Evolutionary conservation across 2,797 vertebrate species (phyloP).

Genomic region (Myripristis murdjan): DNA sequence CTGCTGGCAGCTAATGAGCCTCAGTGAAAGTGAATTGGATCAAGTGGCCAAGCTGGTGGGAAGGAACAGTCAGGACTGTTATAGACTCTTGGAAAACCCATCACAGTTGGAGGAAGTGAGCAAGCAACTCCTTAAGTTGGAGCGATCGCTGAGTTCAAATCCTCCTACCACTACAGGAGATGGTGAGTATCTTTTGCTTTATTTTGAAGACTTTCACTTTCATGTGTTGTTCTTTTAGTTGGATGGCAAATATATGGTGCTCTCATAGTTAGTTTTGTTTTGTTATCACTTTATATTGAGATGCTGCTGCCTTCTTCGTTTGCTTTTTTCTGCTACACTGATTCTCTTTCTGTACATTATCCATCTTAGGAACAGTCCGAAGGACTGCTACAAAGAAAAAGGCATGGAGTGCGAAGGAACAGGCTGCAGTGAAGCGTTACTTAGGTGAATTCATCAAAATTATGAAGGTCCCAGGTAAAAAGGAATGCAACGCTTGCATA

Average conservation of each 20-base stretch:
- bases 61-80: conserved; percentile 65
- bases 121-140: conserved; percentile 74
- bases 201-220: background rate
- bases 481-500: conserved; percentile 83
- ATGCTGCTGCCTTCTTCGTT: background rate
- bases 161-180: conserved; percentile 37
- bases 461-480: conserved; percentile 84
- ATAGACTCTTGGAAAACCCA: conserved; percentile 62
- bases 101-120: conserved; percentile 74
- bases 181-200: conserved; percentile 57
- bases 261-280: background rate
- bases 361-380: conserved; percentile 59
- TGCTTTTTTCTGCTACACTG: background rate
- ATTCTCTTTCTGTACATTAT: conserved; percentile 17
- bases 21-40: conserved; percentile 70
- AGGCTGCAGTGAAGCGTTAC: conserved; percentile 77
- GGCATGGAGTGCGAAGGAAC: conserved; percentile 80
- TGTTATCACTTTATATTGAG: background rate
- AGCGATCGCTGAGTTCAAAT: conserved; percentile 52
- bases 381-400: conserved; percentile 72
- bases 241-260: background rate
- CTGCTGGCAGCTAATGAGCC: conserved; percentile 82
- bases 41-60: conserved; percentile 71
- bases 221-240: background rate
- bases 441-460: conserved; percentile 72